Percentiles rank a stretch among this genome's conserved stretches.
These are phyloP conservation scores for Chiroxiphia lanceolata DNA, from an alignment of 2,797 vertebrate species.

Conservation along the genomic window DNA sequence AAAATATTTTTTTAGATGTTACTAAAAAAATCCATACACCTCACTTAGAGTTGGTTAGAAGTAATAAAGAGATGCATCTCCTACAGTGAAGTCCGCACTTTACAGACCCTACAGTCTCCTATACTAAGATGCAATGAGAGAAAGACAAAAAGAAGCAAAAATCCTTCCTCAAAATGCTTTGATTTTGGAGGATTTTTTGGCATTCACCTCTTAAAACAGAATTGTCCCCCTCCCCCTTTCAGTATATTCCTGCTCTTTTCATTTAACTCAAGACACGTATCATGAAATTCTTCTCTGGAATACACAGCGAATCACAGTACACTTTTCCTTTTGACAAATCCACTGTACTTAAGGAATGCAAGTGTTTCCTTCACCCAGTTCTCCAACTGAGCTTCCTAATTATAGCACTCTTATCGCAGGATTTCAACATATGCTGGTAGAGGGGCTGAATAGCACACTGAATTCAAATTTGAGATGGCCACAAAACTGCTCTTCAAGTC, in stretches of 20 bases:
- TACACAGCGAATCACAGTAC: background rate
- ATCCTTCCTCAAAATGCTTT: background rate
- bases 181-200: background rate
- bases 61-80: background rate
- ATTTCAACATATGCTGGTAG: background rate
- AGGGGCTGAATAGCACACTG: background rate
- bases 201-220: background rate
- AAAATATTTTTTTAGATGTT: background rate
- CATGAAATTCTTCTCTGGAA: background rate
- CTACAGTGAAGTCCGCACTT: background rate
- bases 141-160: background rate
- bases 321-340: background rate
- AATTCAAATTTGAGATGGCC: background rate
- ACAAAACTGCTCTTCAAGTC: background rate
- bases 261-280: background rate
- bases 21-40: background rate
- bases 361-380: background rate
- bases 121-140: background rate
- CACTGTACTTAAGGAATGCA: background rate
- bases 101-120: background rate
- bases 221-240: background rate
- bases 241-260: background rate
- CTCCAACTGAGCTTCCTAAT: constrained; percentile 10
- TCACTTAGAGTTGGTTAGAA: background rate
- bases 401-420: background rate